Base-by-base conservation (phyloP, 1,140 invertebrate genomes). In the Drosophila sp. region DNA sequence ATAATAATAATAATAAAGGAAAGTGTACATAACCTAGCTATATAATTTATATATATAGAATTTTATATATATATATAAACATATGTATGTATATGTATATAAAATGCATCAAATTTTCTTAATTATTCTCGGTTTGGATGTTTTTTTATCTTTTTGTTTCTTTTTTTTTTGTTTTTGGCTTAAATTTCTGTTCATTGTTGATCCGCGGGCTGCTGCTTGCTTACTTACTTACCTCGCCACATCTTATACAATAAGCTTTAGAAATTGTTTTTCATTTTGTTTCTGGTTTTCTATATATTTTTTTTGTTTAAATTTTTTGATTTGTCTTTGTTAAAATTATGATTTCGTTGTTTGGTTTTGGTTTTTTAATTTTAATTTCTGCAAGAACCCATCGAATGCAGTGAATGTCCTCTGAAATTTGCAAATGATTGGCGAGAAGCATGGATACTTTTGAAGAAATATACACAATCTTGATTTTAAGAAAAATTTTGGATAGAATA, bases 151-250 rank as follows among this genome's bases (percentile, higher is more conserved):
- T 17, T 17, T 17, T 0, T 17, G 17, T 17, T 17, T 17, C 17
- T 17, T 17, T 17, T 17, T 17, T 17, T 67, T 17, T 56, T 38
- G 7, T 8, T 38, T 7, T 1, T 38, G 65, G 76, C 64, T 63
- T 60, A 72, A 64, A 64, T 78, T 60, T 72, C 62, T 44, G 57
- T 60, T 71, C 63, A 72, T 64, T 69, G 63, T 65, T 68, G 50
- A 69, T 76, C 84, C 84, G 17, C 41, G 1, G 0, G 17, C 6
- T 23, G 6, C 8, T 35, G 7, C 10, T 35, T 83, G 30, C 30
- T 58, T 58, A 69, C 80, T 83, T 89, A 87, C 85, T 87, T 87
- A 87, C 84, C 84, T 87, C 84, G 80, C 79, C 84, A 76, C 65
- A 69, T 66, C 67, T 74, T 72, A 44, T 72, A 44, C 29, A 79